phyloP scores from a whole-genome alignment of 2,797 vertebrate genomes.

The Darevskia nairensis region DNA sequence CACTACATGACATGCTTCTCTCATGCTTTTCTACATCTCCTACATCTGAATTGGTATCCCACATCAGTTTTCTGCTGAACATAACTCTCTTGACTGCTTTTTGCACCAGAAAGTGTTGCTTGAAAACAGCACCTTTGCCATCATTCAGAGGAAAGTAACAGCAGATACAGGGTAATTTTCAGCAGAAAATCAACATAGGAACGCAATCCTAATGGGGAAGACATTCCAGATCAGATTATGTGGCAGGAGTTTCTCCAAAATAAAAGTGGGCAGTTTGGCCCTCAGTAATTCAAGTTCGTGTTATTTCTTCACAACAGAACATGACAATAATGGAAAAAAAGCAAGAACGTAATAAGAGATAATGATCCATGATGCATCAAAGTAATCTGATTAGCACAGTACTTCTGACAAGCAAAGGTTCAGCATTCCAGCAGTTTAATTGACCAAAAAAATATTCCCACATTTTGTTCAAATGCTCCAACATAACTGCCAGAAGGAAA shows the following conservation, averaged over 20 bases:
- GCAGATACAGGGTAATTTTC: background rate
- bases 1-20: too few relatives aligned
- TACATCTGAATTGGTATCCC: background rate
- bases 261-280: background rate
- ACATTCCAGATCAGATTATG: background rate
- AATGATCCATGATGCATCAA: background rate
- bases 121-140: background rate
- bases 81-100: background rate
- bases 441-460: background rate
- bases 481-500: background rate
- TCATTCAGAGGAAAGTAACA: background rate
- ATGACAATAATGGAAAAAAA: background rate
- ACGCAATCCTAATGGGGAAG: background rate
- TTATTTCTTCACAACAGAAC: background rate
- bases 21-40: too few relatives aligned
- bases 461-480: background rate
- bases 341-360: background rate
- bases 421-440: background rate
- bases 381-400: background rate
- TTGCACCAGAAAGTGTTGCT: background rate
- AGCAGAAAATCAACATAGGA: background rate
- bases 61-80: background rate
- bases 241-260: background rate
- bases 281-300: background rate
- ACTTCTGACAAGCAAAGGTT: background rate